A percentile compares a stretch with the other conserved stretches of the same genome.
Evolutionary conservation across 2,888 invertebrate genomes (phyloP).

Genomic region (Pogonocherus hispidulus): DNA sequence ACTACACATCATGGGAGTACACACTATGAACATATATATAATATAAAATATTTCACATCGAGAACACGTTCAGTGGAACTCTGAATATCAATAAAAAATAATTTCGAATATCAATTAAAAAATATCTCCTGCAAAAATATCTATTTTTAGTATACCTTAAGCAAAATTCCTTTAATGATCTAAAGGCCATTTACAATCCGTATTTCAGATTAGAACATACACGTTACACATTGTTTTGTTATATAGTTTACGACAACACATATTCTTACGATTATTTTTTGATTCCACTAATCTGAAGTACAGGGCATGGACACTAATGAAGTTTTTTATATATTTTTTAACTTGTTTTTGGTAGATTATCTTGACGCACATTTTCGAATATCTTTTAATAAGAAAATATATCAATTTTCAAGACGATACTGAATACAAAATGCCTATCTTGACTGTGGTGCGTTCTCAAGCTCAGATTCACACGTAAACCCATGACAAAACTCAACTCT

Average conservation of each 20-base stretch:
- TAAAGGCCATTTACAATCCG: slow-evolving; percentile 61
- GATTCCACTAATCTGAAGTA: slow-evolving; percentile 56
- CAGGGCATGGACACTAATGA: slow-evolving; percentile 49
- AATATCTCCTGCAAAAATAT: slow-evolving; percentile 65
- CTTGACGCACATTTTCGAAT: slow-evolving; percentile 74
- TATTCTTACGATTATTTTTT: slow-evolving; percentile 17
- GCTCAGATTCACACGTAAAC: neutral
- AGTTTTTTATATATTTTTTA: slow-evolving; percentile 50
- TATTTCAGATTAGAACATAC: slow-evolving; percentile 59
- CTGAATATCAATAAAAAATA: slow-evolving; percentile 64
- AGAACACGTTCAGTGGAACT: slow-evolving; percentile 70
- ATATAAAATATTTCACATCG: slow-evolving; percentile 67
- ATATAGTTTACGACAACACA: slow-evolving; percentile 33
- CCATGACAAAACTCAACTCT: too few species aligned
- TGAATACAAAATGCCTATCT: slow-evolving; percentile 55
- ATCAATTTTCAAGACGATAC: slow-evolving; percentile 60
- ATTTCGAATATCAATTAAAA: slow-evolving; percentile 57
- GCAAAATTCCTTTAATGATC: slow-evolving; percentile 62
- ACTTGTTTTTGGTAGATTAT: slow-evolving; percentile 66
- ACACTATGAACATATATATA: slow-evolving; percentile 62
- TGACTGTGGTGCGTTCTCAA: slow-evolving; percentile 64
- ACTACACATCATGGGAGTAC: slow-evolving; percentile 53
- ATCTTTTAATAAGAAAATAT: slow-evolving; percentile 77
- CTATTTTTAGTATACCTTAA: slow-evolving; percentile 63
- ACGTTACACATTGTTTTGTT: slow-evolving; percentile 35